These are phyloP conservation scores for Drosophila macrospina DNA, from an alignment of 2,888 invertebrate genomes.

Conservation along the genomic window DNA sequence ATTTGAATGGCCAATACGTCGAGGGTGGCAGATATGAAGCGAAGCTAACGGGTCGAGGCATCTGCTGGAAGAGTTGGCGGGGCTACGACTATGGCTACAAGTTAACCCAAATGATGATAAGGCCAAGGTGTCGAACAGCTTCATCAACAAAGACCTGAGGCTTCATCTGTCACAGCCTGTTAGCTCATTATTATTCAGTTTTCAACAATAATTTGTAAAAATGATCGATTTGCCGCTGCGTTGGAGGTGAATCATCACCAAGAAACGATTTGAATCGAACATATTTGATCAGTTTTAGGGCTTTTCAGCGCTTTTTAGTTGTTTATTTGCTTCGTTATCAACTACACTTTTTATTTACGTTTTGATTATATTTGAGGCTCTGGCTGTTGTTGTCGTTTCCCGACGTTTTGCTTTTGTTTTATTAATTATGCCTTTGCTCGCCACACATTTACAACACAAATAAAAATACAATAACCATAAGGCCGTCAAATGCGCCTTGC, in stretches of 20 bases:
- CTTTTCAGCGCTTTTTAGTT: constrained; percentile 10
- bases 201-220: constrained; percentile 11
- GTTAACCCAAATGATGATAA: constrained; percentile 88
- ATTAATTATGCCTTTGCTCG: constrained; percentile 26
- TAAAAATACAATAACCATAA: constrained; percentile 21
- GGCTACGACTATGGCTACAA: constrained; percentile 88
- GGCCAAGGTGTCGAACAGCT: constrained; percentile 77
- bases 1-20: constrained; percentile 87
- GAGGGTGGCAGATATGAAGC: constrained; percentile 84
- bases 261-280: constrained; percentile 17
- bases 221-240: constrained; percentile 30
- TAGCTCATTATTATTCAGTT: constrained; percentile 16
- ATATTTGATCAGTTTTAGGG: constrained; percentile 34
- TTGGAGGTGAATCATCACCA: constrained; percentile 36
- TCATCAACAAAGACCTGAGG: constrained; percentile 14
- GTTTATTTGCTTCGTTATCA: constrained; percentile 57
- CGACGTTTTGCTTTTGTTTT: constrained; percentile 28
- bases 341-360: constrained; percentile 64
- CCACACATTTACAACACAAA: constrained; percentile 36
- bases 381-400: constrained; percentile 21
- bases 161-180: neutral
- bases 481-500: constrained; percentile 48
- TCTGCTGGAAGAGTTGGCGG: constrained; percentile 90
- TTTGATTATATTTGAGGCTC: constrained; percentile 59
- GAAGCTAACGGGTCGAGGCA: constrained; percentile 86